Evolutionary conservation across 1,140 invertebrate genomes (phyloP), one percentile per base, ranked within the genome.

Genomic region (Drosophila sp.): DNA sequence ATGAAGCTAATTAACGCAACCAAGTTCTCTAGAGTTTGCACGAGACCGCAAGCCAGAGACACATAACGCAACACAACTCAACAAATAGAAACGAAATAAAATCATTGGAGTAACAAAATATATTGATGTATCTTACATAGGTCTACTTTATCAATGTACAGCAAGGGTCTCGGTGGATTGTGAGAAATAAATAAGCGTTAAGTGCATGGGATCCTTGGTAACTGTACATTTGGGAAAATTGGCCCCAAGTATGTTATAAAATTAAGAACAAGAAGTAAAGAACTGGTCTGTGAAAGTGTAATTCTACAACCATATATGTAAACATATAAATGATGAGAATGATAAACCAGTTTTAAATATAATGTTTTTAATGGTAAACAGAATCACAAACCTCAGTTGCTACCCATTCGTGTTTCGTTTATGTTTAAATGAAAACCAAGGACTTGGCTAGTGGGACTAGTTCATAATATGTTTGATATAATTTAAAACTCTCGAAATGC

Each of bases 1-100:
- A 87, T 58, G 91, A 92, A 75, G 78, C 74, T 25, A 84, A 92
- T 75, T 75, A 80, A 86, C 32, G 66, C 60, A 60, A 77, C 61
- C 41, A 68, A 66, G 44, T 41, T 55, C 17, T 63, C 8, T 64
- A 74, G 55, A 77, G 64, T 38, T 73, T 70, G 29, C 55, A 17
- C 33, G 27, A 58, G 11, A 50, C 33, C 62, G 44, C 38, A 35
- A 66, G 33, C 47, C 66, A 66, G 44, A 66, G 54, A 47, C 25
- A 50, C 29, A 70, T 33, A 69, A 50, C 44, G 44, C 44, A 50
- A 50, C 44, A 38, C 30, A 69, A 60, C 8, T 60, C 25, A 54
- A 62, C 29, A 41, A n/a, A 56, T 58, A 33, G n/a, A 58, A 58
- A 58, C 7, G 60, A 69, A 47, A 50, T 54, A 50, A 38, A 66